Evolutionary conservation across 2,888 invertebrate species (phyloP).

Genomic region (Acleris literana): DNA sequence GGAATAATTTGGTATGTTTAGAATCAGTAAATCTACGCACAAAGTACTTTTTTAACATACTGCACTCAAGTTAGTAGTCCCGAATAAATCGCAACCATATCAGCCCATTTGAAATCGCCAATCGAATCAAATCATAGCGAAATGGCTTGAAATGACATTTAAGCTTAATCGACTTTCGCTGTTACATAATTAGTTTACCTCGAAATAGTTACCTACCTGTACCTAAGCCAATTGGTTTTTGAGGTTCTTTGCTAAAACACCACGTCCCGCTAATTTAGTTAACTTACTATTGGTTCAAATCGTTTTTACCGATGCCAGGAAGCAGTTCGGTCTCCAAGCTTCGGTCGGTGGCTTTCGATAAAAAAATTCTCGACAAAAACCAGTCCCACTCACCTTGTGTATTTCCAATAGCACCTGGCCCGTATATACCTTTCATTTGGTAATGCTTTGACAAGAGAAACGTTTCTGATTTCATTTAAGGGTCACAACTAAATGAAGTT

Average conservation of each 20-base stretch:
- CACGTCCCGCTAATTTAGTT: conserved; percentile 24
- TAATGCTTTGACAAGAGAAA: conserved; percentile 12
- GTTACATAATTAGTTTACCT: too few species aligned
- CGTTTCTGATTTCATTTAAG: conserved; percentile 20
- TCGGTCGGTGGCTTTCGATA: conserved; percentile 19
- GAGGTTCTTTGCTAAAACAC: conserved; percentile 16
- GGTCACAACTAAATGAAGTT: not conserved
- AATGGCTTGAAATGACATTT: too few species aligned
- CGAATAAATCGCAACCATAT: too few species aligned
- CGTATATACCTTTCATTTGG: conserved; percentile 25
- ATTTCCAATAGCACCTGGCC: conserved; percentile 30
- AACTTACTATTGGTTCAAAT: conserved; percentile 23
- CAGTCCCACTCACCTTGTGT: conserved; percentile 30
- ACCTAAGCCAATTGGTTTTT: not conserved
- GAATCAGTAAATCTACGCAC: too few species aligned
- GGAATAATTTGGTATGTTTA: too few species aligned
- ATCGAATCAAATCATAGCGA: too few species aligned
- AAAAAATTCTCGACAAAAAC: conserved; percentile 34
- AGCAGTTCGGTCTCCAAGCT: conserved; percentile 32
- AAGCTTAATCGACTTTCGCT: too few species aligned
- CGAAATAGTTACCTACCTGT: not conserved
- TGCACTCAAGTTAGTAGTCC: too few species aligned
- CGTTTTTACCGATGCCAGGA: conserved; percentile 35
- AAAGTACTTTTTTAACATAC: too few species aligned
- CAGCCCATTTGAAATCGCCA: too few species aligned